Conservation (phyloP, 2,888 invertebrate genomes). For the Agrypnus murinus region DNA sequence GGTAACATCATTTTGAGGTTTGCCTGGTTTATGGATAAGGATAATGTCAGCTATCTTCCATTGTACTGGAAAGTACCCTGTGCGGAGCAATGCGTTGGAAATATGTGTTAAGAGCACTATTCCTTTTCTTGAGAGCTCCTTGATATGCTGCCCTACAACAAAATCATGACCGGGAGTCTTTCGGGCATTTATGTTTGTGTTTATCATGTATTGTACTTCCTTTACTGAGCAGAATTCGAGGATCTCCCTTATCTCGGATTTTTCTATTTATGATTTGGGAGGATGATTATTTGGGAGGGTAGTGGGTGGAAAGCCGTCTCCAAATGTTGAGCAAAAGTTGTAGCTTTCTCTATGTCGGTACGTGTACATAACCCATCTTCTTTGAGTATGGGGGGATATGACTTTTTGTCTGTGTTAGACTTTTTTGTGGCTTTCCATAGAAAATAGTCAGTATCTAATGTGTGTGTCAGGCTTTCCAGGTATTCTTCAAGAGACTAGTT, state of each 20-base stretch:
- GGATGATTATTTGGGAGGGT: background rate
- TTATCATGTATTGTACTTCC: too few relatives aligned
- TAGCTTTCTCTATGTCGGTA: background rate
- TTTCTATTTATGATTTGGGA: too few relatives aligned
- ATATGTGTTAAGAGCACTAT: too few relatives aligned
- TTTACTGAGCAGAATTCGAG: too few relatives aligned
- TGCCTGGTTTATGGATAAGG: background rate
- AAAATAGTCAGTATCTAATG: background rate
- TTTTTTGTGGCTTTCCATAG: slow-evolving; percentile 2
- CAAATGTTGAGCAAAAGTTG: background rate
- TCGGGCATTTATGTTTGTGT: too few relatives aligned
- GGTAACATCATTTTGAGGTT: background rate
- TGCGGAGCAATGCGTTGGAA: too few relatives aligned
- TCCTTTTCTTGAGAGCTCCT: too few relatives aligned
- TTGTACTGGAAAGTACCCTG: slow-evolving; percentile 1
- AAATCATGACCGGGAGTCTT: background rate
- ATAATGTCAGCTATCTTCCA: background rate
- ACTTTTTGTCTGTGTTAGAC: background rate
- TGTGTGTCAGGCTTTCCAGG: too few relatives aligned
- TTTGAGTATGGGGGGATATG: slow-evolving; percentile 1
- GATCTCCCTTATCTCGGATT: too few relatives aligned
- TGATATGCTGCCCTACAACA: background rate
- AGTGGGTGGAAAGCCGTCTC: background rate
- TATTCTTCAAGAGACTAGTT: background rate
- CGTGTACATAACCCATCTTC: too few relatives aligned